A percentile compares a stretch with the other conserved stretches of the same genome.
phyloP scores from a whole-genome alignment of 2,113 vertebrate genomes.

The Elephantulus edwardii region DNA sequence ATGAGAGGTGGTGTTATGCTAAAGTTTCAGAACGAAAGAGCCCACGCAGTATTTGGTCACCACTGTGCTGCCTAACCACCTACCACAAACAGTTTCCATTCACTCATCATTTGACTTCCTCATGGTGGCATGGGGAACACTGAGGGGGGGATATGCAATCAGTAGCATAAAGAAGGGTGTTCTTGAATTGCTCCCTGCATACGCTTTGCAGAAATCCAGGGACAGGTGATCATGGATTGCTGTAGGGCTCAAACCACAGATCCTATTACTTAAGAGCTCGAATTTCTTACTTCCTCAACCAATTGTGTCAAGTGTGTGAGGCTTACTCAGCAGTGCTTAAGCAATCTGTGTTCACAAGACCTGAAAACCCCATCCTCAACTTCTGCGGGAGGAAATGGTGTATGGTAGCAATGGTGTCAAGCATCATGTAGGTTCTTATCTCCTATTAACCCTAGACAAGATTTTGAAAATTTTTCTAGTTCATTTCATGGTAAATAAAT shows the following conservation, averaged over 20 bases:
- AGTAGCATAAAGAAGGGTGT: not conserved
- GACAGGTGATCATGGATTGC: too few relatives aligned
- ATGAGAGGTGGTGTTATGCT: constrained; percentile 35
- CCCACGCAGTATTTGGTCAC: not conserved
- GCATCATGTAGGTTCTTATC: not conserved
- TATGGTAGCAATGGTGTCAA: not conserved
- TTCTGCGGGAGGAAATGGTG: not conserved
- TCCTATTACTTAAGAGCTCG: not conserved
- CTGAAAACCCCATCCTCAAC: not conserved
- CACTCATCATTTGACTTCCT: constrained; percentile 64
- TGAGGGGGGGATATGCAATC: not conserved
- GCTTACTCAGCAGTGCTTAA: not conserved
- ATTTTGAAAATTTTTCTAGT: not conserved
- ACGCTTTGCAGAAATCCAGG: not conserved
- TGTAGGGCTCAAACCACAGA: not conserved
- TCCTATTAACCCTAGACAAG: not conserved
- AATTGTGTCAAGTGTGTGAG: not conserved
- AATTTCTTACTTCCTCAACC: not conserved
- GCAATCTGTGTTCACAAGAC: not conserved
- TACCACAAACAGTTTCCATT: constrained; percentile 53
- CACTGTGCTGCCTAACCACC: not conserved
- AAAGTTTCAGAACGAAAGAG: constrained; percentile 28
- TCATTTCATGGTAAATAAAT: not conserved
- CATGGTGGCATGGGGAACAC: constrained; percentile 37
- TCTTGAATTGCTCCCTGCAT: constrained; percentile 31